Base-by-base conservation (phyloP, 2,797 vertebrate species). In the Tapirus indicus region DNA sequence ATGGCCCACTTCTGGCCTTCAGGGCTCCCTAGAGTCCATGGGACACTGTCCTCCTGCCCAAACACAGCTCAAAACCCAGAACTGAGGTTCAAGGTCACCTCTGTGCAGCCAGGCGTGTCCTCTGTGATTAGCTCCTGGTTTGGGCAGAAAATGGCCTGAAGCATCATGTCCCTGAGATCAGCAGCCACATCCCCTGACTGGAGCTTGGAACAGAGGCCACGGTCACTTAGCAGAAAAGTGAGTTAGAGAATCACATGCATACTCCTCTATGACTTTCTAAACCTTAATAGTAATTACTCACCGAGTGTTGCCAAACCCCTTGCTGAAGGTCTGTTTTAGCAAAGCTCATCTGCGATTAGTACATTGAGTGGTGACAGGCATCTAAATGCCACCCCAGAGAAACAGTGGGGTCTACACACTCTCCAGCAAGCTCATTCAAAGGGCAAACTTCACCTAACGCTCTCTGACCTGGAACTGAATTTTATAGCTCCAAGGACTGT, bases 81-180 rank as follows among this genome's bases (percentile, higher is more conserved):
- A 79, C 54, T 25, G 23, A 5, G 0, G 8, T 5, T 13, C 56
- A 44, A 12, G 8, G 18, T 7, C 5, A 2, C 2, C 38, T 47
- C 20, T 4, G 3, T 0, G 12, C 2, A 62, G 58, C 32, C 52
- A 92, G 54, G 58, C 25, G 17, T 0, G 2, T 49, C 66, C 25
- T 74, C 18, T 44, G 54, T 18, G 25, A 29, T 62, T 2, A 7
- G 68, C 29, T 54, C 9, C 64, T 75, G 44, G 1, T 60, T 54
- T 47, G 12, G 21, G 32, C 18, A 47, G 47, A 66, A 94, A 84
- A 66, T 16, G 44, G 60, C 79, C 58, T 0, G 2, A 75, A 38
- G 32, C 20, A 20, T 91, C 18, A 10, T 0, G 1, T 80, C 10
- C 60, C 20, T 25, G 47, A 14, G 23, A 38, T 38, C 52, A 18